Conservation (phyloP, 2,888 invertebrate genomes). For the Standfussiana lucernea region DNA sequence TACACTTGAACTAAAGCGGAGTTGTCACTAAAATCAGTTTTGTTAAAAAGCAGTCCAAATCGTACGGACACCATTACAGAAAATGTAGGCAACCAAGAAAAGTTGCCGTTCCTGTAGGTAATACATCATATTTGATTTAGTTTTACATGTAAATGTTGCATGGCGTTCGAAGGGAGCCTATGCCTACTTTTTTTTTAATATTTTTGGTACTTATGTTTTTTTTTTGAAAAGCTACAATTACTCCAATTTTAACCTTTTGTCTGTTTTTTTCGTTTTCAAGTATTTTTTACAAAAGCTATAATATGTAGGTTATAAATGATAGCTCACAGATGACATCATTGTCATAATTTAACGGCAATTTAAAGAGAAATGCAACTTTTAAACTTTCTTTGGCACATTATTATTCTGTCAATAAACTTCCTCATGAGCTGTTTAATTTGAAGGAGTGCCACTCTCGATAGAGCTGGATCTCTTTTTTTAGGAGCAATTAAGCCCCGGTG, state of each 20-base stretch:
- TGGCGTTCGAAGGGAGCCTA: background rate
- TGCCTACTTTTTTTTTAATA: background rate
- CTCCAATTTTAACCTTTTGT: no score
- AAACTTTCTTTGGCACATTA: slow-evolving; percentile 1
- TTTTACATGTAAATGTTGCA: background rate
- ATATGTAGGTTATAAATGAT: no score
- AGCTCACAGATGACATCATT: background rate
- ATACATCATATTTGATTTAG: background rate
- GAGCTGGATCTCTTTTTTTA: no score
- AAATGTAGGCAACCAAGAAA: background rate
- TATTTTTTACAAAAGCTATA: background rate
- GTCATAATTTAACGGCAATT: background rate
- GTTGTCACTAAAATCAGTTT: no score
- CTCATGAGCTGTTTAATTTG: no score
- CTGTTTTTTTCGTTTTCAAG: background rate
- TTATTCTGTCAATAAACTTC: background rate
- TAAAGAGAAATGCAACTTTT: background rate
- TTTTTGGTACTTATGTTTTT: background rate
- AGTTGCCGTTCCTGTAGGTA: background rate
- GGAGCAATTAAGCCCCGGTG: no score
- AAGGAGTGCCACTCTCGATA: no score
- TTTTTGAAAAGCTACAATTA: background rate
- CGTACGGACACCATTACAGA: no score
- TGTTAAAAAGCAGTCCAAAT: no score
- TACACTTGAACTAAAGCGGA: background rate